Base-by-base conservation (phyloP, 2,113 vertebrate species). In the Fregetta grallaria region DNA sequence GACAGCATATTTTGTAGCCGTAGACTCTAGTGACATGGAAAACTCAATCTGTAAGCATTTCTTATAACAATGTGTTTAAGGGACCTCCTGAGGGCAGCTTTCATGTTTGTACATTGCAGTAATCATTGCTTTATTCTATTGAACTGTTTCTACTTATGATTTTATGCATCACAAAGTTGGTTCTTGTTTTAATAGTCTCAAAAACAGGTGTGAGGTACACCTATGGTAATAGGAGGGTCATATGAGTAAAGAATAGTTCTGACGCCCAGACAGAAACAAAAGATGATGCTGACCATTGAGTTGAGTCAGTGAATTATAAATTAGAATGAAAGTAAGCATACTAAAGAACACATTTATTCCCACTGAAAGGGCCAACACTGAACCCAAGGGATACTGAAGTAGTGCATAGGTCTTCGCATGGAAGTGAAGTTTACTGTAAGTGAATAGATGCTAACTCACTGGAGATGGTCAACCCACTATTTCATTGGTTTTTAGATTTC, bases 71-170 rank as follows among this genome's bases (percentile, higher is more conserved):
- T 61, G 72, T 85, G 79, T 86, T 94, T 89, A 75, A 96, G 49
- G 68, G 76, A 87, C 72, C 45, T 75, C 90, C 92, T 93, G 47
- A 65, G 86, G 86, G 79, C 83, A 85, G 70, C 49, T 91, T 90
- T 88, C 73, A 34, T 55, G 49, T 84, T 93, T 76, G 68, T 62
- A 68, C 49, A 40, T 59, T 66, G 75, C 67, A 82, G 42, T 61
- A 81, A 84, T 79, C 53, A 49, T 63, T 91, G 76, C 34, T 95
- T 94, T 94, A 77, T 82, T 96, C 78, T 73, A 50, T 52, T 44
- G 8, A 88, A 84, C 38, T 53, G 12, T 73, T 94, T 79, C 40
- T 78, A 59, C 49, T 91, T 65, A 67, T 0, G 11, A 65, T 78
- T 94, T 92, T 52, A 82, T 61, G 44, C 58, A 84, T 70, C 77